Conservation (phyloP, 2,888 invertebrate species). For the Pasiphila rectangulata region DNA sequence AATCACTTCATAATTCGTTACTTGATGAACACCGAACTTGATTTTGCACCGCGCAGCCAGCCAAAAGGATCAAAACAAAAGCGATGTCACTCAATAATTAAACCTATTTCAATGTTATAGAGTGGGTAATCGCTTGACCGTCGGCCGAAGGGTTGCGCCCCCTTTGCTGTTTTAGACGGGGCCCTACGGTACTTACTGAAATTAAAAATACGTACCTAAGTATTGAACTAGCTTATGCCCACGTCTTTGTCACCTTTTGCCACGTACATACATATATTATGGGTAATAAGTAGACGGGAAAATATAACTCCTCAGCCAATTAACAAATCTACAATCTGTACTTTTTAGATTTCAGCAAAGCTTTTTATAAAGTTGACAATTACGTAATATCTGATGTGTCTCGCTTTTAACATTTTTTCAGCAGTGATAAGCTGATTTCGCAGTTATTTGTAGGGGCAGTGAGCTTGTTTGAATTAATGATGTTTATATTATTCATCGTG, state of each 20-base stretch:
- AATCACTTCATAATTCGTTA: background rate
- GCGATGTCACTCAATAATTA: slow-evolving; percentile 6
- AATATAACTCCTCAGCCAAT: too few species aligned
- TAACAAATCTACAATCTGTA: too few species aligned
- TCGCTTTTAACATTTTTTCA: too few species aligned
- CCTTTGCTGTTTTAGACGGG: slow-evolving; percentile 43
- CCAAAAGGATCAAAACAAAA: slow-evolving; percentile 26
- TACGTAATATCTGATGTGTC: too few species aligned
- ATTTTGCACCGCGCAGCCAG: slow-evolving; percentile 12
- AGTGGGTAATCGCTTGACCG: slow-evolving; percentile 10
- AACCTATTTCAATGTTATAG: slow-evolving; percentile 9
- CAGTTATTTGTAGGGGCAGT: too few species aligned
- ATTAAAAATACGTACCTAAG: slow-evolving; percentile 50
- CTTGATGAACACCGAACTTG: slow-evolving; percentile 13
- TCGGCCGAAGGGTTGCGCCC: slow-evolving; percentile 51
- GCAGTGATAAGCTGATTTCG: too few species aligned
- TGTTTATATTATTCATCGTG: too few species aligned
- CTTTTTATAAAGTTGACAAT: too few species aligned
- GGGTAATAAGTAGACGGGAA: too few species aligned
- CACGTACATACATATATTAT: too few species aligned
- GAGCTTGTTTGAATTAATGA: too few species aligned
- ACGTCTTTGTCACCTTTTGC: background rate
- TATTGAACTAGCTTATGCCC: background rate
- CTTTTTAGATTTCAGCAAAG: too few species aligned
- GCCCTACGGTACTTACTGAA: slow-evolving; percentile 49